Base-by-base conservation (phyloP, 2,797 vertebrate species). In the Falco novaeseelandiae region DNA sequence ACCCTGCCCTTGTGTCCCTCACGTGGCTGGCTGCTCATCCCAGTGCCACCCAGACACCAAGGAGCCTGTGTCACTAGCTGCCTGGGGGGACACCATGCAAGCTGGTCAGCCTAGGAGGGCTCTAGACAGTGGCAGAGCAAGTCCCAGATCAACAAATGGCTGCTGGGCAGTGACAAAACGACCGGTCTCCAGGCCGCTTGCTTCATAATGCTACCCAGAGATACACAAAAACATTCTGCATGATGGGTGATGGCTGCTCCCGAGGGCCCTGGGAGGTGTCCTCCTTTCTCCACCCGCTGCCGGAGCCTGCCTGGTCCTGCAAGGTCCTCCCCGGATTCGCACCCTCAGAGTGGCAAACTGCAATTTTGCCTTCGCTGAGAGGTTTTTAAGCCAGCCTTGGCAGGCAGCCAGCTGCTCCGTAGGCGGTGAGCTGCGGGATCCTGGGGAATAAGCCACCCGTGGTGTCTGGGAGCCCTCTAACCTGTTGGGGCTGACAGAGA, bases 401-500 rank as follows among this genome's bases (percentile, higher is more conserved):
- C 62, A 65, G 80, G 69, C 86, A 91, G 57, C 74, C 93, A 95
- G 82, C 82, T 23, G 22, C 71, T 91, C 3, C 2, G 44, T 32
- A n/a, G 57, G 59, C 80, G 90, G 32, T 1, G 4, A 81, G 77
- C 52, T 63, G 81, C 1, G 0, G 0, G 83, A 82, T 79, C 52
- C 81, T 82, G 32, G 89, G 62, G 70, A 96, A 58, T 79, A 87
- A 92, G 66, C 89, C 91, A 94, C 73, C 80, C 88, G 96, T 4
- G 0, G 40, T 6, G 7, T 49, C 65, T 88, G 7, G 1, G 76
- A 94, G 72, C 57, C 66, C 27, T 93, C 49, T 38, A 94, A 90
- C 73, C 83, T 90, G 49, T 40, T 59, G 12, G 79, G 76, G 49
- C 46, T 95, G 83, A 74, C 0, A 0, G 69, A 89, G 70, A 86